Percentiles rank a stretch among this genome's conserved stretches.
Evolutionary conservation across 2,797 vertebrate species (phyloP).

Genomic region (Enteromius treurensis): DNA sequence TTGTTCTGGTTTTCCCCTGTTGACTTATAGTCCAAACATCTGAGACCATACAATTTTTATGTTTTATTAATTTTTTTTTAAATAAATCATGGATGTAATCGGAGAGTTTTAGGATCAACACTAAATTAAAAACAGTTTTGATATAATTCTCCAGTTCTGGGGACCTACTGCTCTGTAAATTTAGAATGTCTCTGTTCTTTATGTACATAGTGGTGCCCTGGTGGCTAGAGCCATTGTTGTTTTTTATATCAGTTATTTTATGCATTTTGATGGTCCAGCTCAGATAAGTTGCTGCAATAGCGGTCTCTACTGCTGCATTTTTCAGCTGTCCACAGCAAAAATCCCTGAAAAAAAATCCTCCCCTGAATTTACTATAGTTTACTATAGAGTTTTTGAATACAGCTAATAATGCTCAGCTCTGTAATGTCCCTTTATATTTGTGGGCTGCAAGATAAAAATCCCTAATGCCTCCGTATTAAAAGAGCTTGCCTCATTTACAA

Average conservation of each 20-base stretch:
- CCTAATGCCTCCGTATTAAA: slow-evolving; percentile 77
- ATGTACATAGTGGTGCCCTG: too few species aligned
- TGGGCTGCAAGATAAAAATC: slow-evolving; percentile 75
- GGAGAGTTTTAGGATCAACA: not conserved
- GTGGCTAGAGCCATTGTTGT: slow-evolving; percentile 2
- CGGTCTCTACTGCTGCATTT: slow-evolving; percentile 32
- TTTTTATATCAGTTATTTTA: slow-evolving; percentile 13
- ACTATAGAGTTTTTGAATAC: slow-evolving; percentile 36
- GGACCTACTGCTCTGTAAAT: not conserved
- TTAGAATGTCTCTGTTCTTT: not conserved
- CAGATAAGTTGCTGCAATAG: slow-evolving; percentile 40
- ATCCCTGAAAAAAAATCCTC: not conserved
- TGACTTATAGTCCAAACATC: not conserved
- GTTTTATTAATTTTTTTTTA: not conserved
- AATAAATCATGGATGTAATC: not conserved
- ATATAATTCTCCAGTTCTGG: not conserved
- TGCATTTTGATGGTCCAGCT: not conserved
- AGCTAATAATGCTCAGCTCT: slow-evolving; percentile 26
- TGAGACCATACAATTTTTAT: not conserved
- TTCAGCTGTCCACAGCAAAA: slow-evolving; percentile 38
- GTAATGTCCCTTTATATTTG: slow-evolving; percentile 68
- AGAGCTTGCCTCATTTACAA: slow-evolving; percentile 89
- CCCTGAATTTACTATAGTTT: slow-evolving; percentile 49
- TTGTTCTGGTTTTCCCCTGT: not conserved
- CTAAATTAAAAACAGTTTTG: not conserved